These are phyloP conservation scores for Aramus guarauna DNA, from an alignment of 2,113 vertebrate genomes.

Conservation along the genomic window DNA sequence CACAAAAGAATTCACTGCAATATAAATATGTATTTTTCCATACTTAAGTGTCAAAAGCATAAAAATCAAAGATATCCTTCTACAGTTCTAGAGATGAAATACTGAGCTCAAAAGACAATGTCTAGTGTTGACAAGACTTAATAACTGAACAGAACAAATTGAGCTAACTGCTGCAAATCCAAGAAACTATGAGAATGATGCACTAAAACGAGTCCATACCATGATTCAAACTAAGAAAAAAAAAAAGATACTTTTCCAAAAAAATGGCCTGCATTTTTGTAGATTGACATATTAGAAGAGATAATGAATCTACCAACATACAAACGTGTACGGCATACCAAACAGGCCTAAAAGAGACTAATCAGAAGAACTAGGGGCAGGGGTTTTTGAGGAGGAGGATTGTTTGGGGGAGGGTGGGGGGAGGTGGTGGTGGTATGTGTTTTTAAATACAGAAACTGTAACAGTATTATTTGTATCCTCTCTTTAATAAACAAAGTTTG, in stretches of 20 bases:
- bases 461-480: neutral
- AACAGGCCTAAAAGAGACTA: neutral
- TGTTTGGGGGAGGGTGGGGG: too few species aligned
- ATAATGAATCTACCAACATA: neutral
- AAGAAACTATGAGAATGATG: neutral
- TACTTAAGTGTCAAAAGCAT: neutral
- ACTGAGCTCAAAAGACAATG: neutral
- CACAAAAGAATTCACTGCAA: neutral
- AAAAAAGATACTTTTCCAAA: neutral
- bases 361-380: neutral
- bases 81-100: neutral
- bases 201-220: neutral
- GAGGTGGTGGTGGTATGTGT: too few species aligned
- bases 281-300: neutral
- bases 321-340: neutral
- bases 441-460: neutral
- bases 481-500: neutral
- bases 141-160: neutral
- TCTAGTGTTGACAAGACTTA: neutral
- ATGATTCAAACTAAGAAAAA: neutral
- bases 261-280: neutral
- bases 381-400: too few species aligned
- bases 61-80: neutral
- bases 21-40: neutral
- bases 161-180: neutral